These are phyloP conservation scores for Apomyelois bistriatella DNA, from an alignment of 2,888 invertebrate genomes.

Conservation along the genomic window DNA sequence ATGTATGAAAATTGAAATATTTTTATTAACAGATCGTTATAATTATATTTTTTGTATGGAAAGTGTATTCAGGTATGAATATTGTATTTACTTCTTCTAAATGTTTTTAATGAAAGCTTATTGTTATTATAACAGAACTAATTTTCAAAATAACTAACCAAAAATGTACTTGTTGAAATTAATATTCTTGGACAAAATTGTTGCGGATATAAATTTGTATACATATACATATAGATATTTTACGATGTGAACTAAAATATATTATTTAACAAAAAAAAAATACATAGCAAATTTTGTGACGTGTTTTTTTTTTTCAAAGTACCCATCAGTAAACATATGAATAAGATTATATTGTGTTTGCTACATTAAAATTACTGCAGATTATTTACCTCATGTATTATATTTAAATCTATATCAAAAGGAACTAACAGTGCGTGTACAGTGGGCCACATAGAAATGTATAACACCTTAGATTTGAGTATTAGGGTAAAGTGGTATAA, in stretches of 20 bases:
- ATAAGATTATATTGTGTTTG: constrained; percentile 15
- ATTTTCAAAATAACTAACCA: neutral
- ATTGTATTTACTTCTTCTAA: neutral
- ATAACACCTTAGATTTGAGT: too few relatives aligned
- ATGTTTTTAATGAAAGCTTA: neutral
- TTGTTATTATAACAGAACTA: neutral
- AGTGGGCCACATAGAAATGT: too few relatives aligned
- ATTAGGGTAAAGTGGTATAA: too few relatives aligned
- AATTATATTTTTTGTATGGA: constrained; percentile 46
- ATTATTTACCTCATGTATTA: constrained; percentile 36
- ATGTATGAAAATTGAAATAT: constrained; percentile 51
- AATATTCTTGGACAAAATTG: too few relatives aligned
- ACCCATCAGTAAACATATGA: neutral
- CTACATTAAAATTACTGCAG: constrained; percentile 38
- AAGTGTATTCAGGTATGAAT: too few relatives aligned
- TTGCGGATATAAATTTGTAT: too few relatives aligned
- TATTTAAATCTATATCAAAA: constrained; percentile 62
- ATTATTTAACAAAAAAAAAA: neutral
- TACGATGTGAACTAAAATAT: neutral
- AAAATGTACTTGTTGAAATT: too few relatives aligned
- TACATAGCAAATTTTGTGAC: too few relatives aligned
- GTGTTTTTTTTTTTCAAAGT: too few relatives aligned
- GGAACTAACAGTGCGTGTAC: constrained; percentile 72
- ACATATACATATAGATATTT: too few relatives aligned
- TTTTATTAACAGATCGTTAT: constrained; percentile 73